phyloP scores from a whole-genome alignment of 1,140 invertebrate genomes.

The Aphidius ervi region DNA sequence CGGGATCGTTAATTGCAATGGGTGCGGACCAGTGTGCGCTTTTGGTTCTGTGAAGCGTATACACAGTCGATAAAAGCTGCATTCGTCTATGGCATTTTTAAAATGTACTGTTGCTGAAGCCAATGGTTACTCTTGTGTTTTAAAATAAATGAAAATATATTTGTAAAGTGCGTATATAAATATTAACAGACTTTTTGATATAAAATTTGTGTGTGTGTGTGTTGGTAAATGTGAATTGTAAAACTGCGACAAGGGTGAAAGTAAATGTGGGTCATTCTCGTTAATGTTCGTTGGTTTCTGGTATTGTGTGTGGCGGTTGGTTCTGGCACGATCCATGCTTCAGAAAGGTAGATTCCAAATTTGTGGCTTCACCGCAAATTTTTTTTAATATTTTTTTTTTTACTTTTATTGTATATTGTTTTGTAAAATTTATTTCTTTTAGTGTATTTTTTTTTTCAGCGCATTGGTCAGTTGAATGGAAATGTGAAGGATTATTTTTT shows the following conservation, averaged over 20 bases:
- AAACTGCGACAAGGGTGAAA: too few relatives aligned
- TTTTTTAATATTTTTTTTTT: background rate
- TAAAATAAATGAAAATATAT: constrained; percentile 3
- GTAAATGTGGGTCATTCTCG: constrained; percentile 38
- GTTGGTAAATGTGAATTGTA: constrained; percentile 14
- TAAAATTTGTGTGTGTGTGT: background rate
- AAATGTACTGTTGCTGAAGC: constrained; percentile 1
- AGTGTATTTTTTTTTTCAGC: background rate
- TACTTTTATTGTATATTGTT: background rate
- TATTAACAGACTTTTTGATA: too few relatives aligned
- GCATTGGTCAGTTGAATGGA: background rate
- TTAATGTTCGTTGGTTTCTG: constrained; percentile 37
- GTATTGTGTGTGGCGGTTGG: constrained; percentile 22
- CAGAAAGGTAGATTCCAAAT: background rate
- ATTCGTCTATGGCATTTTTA: constrained; percentile 23
- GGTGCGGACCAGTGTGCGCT: background rate
- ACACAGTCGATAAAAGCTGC: constrained; percentile 27
- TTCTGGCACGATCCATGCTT: background rate
- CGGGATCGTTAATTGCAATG: constrained; percentile 28
- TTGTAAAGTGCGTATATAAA: constrained; percentile 7
- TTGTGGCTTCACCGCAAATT: background rate
- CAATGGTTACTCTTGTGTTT: constrained; percentile 20
- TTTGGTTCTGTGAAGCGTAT: constrained; percentile 5
- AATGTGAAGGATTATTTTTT: background rate
- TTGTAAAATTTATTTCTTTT: too few relatives aligned